phyloP scores from a whole-genome alignment of 2,888 invertebrate genomes.

The Ophonus ardosiacus region DNA sequence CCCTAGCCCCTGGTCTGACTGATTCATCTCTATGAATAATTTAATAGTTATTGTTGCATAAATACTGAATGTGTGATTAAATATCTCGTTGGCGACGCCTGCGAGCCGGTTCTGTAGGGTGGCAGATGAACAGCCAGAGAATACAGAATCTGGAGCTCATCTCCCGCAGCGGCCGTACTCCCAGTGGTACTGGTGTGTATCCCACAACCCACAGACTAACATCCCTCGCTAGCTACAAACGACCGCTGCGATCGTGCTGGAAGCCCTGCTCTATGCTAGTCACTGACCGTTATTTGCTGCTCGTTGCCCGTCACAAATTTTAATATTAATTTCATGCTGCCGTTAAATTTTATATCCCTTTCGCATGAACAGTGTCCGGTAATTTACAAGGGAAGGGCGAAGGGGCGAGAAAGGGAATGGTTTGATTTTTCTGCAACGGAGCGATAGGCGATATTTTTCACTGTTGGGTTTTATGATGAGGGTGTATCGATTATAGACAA shows the following conservation, averaged over 20 bases:
- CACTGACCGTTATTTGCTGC: slow-evolving; percentile 25
- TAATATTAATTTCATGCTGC: slow-evolving; percentile 62
- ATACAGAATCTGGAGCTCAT: slow-evolving; percentile 17
- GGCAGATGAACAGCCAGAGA: slow-evolving; percentile 10
- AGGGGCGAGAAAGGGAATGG: background rate
- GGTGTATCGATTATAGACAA: slow-evolving; percentile 35
- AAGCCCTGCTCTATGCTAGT: background rate
- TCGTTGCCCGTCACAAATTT: slow-evolving; percentile 54
- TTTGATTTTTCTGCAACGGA: slow-evolving; percentile 54
- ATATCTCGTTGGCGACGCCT: slow-evolving; percentile 61
- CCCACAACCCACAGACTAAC: background rate
- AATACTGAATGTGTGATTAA: slow-evolving; percentile 63
- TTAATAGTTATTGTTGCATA: slow-evolving; percentile 64
- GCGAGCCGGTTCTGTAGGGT: background rate
- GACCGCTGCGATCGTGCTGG: slow-evolving; percentile 6
- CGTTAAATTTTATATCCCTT: slow-evolving; percentile 61
- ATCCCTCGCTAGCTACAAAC: background rate
- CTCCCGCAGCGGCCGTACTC: slow-evolving; percentile 1
- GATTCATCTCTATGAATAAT: slow-evolving; percentile 61
- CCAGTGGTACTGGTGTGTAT: background rate
- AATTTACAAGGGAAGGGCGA: slow-evolving; percentile 33
- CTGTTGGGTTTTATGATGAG: slow-evolving; percentile 6
- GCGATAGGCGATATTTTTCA: slow-evolving; percentile 35
- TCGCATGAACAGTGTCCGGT: slow-evolving; percentile 53
- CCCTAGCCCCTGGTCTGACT: slow-evolving; percentile 21